Percentiles rank a stretch among this genome's conserved stretches.
These are phyloP conservation scores for Drosophila nigricruria DNA, from an alignment of 2,888 invertebrate genomes.

Conservation along the genomic window DNA sequence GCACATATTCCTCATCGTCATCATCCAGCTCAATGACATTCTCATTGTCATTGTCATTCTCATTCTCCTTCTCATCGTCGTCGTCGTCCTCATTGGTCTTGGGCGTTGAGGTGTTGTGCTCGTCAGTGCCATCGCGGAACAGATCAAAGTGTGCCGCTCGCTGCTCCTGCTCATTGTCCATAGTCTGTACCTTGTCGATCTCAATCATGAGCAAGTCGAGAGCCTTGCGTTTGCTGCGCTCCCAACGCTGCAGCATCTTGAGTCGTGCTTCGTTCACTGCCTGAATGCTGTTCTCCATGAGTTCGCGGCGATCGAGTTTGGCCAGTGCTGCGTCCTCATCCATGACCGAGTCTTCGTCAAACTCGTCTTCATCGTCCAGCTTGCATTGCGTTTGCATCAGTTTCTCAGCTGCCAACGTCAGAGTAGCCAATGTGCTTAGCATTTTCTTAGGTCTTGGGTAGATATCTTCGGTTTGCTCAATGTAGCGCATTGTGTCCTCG, in stretches of 20 bases:
- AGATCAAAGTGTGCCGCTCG: conserved; percentile 32
- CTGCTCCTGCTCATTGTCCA: conserved; percentile 45
- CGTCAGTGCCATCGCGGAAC: conserved; percentile 50
- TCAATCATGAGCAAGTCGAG: conserved; percentile 58
- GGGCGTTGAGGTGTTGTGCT: conserved; percentile 62
- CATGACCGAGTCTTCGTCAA: conserved; percentile 12
- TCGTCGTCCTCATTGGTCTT: conserved; percentile 57
- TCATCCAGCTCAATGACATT: conserved; percentile 26
- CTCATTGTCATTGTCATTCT: too few species aligned
- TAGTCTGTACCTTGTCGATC: conserved; percentile 61
- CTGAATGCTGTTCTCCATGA: conserved; percentile 47
- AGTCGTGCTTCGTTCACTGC: conserved; percentile 54
- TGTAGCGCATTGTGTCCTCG: conserved; percentile 57
- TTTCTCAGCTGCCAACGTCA: conserved; percentile 64
- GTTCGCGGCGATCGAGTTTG: conserved; percentile 24
- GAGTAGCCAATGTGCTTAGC: conserved; percentile 52
- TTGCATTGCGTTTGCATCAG: conserved; percentile 33
- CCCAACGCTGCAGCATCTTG: conserved; percentile 60
- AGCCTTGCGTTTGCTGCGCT: conserved; percentile 60
- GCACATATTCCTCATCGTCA: conserved; percentile 67
- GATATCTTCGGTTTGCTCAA: conserved; percentile 47
- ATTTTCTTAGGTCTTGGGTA: conserved; percentile 11
- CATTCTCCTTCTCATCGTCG: conserved; percentile 32
- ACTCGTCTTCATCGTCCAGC: conserved; percentile 2
- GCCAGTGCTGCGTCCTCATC: conserved; percentile 40